These are phyloP conservation scores for Cantharis lateralis DNA, from an alignment of 2,888 invertebrate genomes.

Conservation along the genomic window DNA sequence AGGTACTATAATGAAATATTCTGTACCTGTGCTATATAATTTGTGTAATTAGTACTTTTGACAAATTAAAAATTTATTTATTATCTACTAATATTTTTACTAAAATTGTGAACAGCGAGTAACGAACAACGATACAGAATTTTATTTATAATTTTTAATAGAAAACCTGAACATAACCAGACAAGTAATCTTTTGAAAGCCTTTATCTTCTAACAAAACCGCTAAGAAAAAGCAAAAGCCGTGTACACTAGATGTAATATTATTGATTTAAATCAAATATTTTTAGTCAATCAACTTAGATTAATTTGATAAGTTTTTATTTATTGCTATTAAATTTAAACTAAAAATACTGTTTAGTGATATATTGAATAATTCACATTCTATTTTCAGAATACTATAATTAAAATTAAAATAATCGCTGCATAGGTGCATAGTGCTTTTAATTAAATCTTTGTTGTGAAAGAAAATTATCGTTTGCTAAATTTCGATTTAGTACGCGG, in stretches of 20 bases:
- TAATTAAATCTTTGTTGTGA: too few species aligned
- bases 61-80: neutral
- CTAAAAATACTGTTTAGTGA: neutral
- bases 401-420: too few species aligned
- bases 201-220: conserved; percentile 12
- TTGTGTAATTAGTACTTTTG: neutral
- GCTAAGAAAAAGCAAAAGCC: conserved; percentile 10
- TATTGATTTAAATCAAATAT: too few species aligned
- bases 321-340: too few species aligned
- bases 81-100: neutral
- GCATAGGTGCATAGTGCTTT: too few species aligned
- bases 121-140: neutral
- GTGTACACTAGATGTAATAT: conserved; percentile 1
- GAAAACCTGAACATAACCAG: neutral
- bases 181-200: conserved; percentile 16
- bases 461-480: too few species aligned
- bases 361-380: neutral
- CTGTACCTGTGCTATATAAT: neutral
- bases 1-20: neutral
- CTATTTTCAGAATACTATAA: too few species aligned
- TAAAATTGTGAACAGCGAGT: neutral
- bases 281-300: too few species aligned
- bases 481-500: too few species aligned
- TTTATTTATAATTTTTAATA: neutral
- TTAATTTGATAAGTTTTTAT: too few species aligned